Conservation (phyloP, 2,113 vertebrate species). For the Hypocryptadius cinnamomeus region DNA sequence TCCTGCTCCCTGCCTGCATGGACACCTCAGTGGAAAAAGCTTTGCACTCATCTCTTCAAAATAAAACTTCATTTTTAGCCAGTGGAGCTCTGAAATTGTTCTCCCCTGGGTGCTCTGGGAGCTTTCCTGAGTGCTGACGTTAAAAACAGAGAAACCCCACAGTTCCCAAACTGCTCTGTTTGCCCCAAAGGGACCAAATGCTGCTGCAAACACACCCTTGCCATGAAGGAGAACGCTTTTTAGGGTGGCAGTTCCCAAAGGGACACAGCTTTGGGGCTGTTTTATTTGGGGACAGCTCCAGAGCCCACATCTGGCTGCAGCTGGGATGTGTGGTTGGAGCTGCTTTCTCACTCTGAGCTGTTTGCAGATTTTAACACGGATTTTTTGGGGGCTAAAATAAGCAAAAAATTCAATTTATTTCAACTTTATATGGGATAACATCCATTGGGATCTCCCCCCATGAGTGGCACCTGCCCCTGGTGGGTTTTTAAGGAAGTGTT, state of each 20-base stretch:
- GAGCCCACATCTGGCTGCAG: background rate
- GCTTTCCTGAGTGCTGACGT: rapidly evolving
- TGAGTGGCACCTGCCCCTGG: background rate
- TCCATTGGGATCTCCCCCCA: background rate
- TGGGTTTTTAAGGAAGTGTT: background rate
- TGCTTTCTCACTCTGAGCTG: background rate
- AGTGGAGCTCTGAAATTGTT: background rate
- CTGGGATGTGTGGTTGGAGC: background rate
- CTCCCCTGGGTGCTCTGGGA: background rate
- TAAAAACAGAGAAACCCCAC: background rate
- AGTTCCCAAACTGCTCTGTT: background rate
- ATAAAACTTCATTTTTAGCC: background rate
- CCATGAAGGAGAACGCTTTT: background rate
- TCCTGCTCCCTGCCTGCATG: background rate
- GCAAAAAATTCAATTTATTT: background rate
- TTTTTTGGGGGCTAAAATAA: background rate
- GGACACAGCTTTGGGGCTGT: background rate
- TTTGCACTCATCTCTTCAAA: background rate
- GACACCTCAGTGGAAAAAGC: background rate
- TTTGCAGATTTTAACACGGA: rapidly evolving
- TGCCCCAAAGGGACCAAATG: background rate
- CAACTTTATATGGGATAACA: background rate
- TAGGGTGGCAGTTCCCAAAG: background rate
- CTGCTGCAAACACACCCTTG: background rate
- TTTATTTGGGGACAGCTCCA: background rate